Base-by-base conservation (phyloP, 2,113 vertebrate genomes). In the Carollia perspicillata region DNA sequence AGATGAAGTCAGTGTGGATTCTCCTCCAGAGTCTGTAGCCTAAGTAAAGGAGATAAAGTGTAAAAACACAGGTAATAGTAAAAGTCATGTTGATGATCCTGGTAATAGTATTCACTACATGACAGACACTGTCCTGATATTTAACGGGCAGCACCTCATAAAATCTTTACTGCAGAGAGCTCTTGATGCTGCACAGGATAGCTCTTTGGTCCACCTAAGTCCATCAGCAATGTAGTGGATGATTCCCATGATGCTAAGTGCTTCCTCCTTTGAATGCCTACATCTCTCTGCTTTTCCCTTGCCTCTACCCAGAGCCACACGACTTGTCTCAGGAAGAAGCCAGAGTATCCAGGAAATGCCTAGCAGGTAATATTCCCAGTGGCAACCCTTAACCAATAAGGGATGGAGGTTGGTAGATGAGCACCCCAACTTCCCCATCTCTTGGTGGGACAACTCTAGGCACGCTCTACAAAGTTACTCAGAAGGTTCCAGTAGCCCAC, bases 361-460 rank as follows among this genome's bases (percentile, higher is more conserved):
- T 65, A 8, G 3, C 17, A 66, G 6, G 33, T 58, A 44, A 18
- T 79, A 8, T 0, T 3, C 51, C 23, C 3, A 42, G 16, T 3
- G 42, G 12, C 11, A 80, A 55, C 4, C 7, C 78, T 79, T 49
- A 93, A 51, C 8, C 9, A 74, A 8, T 33, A 44, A 42, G 12
- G 3, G 8, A 33, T 16, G 16, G 6, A 2, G 40, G 33, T 58
- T 30, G 12, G 16, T 58, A 23, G 30, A 20, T 58, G 28, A 44
- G 5, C 33, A 75, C 1, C 22, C 0, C 2, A 40, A 2, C 3
- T 58, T 71, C 12, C 22, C 49, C 26, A 33, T 4, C 0, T 18
- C 7, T 9, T 47, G 8, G 22, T 20, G 33, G 20, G 33, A n/a
- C 11, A 85, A 23, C 2, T 81, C 58, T 40, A 47, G 18, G 16